Base-by-base conservation (phyloP, 2,113 vertebrate species). In the Podarcis cretensis region DNA sequence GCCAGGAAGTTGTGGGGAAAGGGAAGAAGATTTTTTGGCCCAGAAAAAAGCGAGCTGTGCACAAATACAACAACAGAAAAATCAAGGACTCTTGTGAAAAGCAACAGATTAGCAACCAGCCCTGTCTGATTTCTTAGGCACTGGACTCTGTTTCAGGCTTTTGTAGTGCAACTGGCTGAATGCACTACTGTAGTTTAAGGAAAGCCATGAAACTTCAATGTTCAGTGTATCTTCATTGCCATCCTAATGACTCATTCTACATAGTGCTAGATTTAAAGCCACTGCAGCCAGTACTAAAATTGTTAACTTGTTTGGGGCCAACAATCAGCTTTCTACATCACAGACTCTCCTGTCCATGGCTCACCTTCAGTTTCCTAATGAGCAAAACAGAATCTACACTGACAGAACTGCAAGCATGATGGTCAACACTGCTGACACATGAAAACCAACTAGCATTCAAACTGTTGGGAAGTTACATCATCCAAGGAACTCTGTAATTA, bases 241-340 rank as follows among this genome's bases (percentile, higher is more conserved):
- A 84, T 92, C 88, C 83, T 92, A 90, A 93, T 16, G 89, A 59
- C 87, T 84, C 32, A 91, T 79, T 88, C 80, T 87, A 57, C 74
- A 66, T 43, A 92, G 90, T 3, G 89, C 89, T 91, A 90, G 86
- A 81, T 80, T 83, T 88, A 48, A 69, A 89, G 86, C 27, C 66
- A 82, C 86, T 91, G 89, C 35, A 93, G 94, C 93, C 94, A 95
- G 93, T 93, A 94, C 91, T 81, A 88, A 71, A 89, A 90, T 8
- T 0, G 0, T 14, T 35, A 91, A 84, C 80, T 94, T 90, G 90
- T 87, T 89, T 43, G 9, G 18, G 5, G 35, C 18, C 18, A 13
- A 35, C 16, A 25, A 35, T 27, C 10, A 69, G 30, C 89, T 78
- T 89, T 86, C 89, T 77, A 86, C 85, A 75, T 90, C 89, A 66